These are phyloP conservation scores for Muscidifurax raptorellus DNA, from an alignment of 1,140 invertebrate genomes.

Conservation along the genomic window DNA sequence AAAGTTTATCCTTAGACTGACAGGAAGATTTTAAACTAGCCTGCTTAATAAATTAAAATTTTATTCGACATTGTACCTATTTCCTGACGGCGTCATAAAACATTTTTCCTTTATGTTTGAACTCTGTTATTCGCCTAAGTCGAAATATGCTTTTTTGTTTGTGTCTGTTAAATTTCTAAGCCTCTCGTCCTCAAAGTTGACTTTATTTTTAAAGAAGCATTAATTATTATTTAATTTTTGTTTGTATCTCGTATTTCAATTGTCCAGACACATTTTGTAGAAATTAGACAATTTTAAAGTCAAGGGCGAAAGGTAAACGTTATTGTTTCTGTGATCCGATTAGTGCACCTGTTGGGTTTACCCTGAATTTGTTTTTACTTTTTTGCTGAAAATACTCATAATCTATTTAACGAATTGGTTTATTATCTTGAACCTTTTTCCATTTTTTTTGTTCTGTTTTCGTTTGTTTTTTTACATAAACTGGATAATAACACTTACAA, in stretches of 20 bases:
- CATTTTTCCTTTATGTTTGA: neutral
- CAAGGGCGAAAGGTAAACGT: neutral
- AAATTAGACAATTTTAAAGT: neutral
- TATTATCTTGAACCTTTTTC: conserved; percentile 23
- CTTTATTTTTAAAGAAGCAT: neutral
- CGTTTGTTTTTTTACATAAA: conserved; percentile 12
- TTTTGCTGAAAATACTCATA: conserved; percentile 14
- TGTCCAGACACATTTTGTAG: neutral
- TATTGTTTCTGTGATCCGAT: conserved; percentile 37
- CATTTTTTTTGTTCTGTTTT: conserved; percentile 38
- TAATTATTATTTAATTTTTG: neutral
- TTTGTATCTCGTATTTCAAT: neutral
- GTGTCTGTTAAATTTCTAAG: conserved; percentile 16
- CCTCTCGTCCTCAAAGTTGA: neutral
- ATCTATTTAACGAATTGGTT: conserved; percentile 19
- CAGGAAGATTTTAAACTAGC: neutral
- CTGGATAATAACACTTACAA: neutral
- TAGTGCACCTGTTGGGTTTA: conserved; percentile 50
- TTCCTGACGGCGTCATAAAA: conserved; percentile 1
- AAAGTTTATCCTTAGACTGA: conserved; percentile 17
- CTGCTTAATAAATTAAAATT: neutral
- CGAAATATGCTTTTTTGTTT: conserved; percentile 34
- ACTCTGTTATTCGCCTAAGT: neutral
- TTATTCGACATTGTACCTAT: neutral
- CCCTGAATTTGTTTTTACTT: conserved; percentile 20